These are phyloP conservation scores for Anneissia japonica DNA, from an alignment of 35 echinoderm and acorn worm genomes.

Conservation along the genomic window DNA sequence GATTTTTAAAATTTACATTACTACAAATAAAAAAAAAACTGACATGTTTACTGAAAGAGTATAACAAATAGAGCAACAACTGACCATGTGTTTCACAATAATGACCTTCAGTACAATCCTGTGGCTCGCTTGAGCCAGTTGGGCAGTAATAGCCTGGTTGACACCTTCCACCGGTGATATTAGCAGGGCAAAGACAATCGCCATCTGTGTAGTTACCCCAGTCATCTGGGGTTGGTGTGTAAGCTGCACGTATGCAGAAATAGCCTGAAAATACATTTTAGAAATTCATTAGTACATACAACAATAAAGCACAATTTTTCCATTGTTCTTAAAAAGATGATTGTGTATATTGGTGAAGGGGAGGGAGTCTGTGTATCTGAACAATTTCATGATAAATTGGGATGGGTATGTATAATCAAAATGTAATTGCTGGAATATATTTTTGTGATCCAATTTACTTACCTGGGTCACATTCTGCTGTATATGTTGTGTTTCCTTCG, in stretches of 20 bases:
- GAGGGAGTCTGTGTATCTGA: too few relatives aligned
- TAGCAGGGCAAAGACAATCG: constrained; percentile 80
- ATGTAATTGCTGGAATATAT: too few relatives aligned
- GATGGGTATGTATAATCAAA: too few relatives aligned
- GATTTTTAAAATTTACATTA: too few relatives aligned
- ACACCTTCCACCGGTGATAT: constrained; percentile 70
- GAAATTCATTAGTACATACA: too few relatives aligned
- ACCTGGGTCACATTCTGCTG: constrained; percentile 84
- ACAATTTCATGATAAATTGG: too few relatives aligned
- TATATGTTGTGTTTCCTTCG: constrained; percentile 68
- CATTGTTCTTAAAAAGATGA: too few relatives aligned
- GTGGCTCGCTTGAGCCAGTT: constrained; percentile 67
- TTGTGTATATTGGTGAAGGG: too few relatives aligned
- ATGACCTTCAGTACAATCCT: constrained; percentile 65
- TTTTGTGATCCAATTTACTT: background rate
- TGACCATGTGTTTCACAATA: constrained; percentile 80
- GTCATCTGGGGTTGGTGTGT: constrained; percentile 67
- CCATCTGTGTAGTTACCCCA: constrained; percentile 93
- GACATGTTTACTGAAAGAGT: too few relatives aligned
- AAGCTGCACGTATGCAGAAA: constrained; percentile 83
- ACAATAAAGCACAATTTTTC: too few relatives aligned
- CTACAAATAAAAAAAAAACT: too few relatives aligned
- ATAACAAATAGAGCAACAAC: background rate
- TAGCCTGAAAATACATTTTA: constrained; percentile 72
- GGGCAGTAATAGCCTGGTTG: constrained; percentile 97